Percentiles rank a stretch among this genome's conserved stretches.
Evolutionary conservation across 2,888 invertebrate species (phyloP).

Genomic region (Megastigmus dorsalis): DNA sequence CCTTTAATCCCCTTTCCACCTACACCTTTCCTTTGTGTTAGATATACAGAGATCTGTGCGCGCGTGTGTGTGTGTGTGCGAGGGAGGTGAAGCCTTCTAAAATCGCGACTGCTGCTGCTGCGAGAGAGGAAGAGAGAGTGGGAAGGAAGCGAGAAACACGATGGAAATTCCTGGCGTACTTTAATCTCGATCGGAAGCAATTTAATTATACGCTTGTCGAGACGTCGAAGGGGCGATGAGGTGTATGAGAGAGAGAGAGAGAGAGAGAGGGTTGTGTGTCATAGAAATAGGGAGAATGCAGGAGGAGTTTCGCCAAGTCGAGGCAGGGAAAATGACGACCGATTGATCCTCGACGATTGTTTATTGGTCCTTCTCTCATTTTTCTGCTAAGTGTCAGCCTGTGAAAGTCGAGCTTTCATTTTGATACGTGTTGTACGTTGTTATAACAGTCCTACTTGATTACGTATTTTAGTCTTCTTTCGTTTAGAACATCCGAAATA

Average conservation of each 20-base stretch:
- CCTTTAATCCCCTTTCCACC: slow-evolving; percentile 23
- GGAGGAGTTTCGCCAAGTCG: too few species aligned
- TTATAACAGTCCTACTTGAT: too few species aligned
- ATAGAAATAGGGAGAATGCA: neutral
- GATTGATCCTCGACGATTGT: slow-evolving; percentile 4
- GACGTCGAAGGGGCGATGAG: neutral
- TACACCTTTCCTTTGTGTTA: too few species aligned
- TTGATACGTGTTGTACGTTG: too few species aligned
- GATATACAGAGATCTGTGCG: too few species aligned
- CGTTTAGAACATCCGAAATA: too few species aligned
- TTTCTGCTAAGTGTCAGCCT: neutral
- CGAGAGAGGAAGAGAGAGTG: neutral
- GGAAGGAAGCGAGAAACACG: neutral
- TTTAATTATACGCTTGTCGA: slow-evolving; percentile 51
- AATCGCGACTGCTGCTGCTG: slow-evolving; percentile 1
- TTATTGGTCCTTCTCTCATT: neutral
- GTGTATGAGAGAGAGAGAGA: neutral
- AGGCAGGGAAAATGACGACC: neutral
- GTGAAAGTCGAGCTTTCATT: too few species aligned
- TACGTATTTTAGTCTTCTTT: too few species aligned
- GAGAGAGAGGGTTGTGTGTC: too few species aligned
- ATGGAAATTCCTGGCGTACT: slow-evolving; percentile 50
- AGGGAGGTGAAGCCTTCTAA: slow-evolving; percentile 20
- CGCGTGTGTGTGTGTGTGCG: neutral
- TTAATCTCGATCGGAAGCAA: slow-evolving; percentile 57